Conservation (phyloP, 2,797 vertebrate species). For the Enteromius viviparus region DNA sequence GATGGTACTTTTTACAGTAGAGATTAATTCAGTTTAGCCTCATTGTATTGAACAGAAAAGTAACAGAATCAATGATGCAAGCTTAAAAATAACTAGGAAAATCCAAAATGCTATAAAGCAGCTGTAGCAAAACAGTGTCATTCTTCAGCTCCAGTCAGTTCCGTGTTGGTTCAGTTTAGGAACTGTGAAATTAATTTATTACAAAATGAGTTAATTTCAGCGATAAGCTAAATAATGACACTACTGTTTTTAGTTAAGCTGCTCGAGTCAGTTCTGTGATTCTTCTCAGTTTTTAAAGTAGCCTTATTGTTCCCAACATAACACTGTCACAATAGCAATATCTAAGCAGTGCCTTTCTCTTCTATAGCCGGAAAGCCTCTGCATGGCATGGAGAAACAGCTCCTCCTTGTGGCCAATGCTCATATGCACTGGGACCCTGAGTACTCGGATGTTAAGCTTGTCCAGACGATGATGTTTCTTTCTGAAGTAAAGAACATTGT, state of each 20-base stretch:
- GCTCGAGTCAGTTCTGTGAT: neutral
- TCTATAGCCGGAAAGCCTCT: constrained; percentile 88
- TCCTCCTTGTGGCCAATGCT: constrained; percentile 94
- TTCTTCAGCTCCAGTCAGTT: neutral
- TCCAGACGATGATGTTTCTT: constrained; percentile 99
- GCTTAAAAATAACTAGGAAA: neutral
- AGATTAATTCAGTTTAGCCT: neutral
- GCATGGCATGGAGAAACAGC: constrained; percentile 92
- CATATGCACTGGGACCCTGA: constrained; percentile 99
- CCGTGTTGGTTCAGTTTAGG: neutral
- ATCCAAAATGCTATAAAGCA: neutral
- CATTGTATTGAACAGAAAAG: neutral
- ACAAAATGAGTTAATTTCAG: neutral
- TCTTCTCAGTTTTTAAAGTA: neutral
- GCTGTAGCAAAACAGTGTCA: neutral
- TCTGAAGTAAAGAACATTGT: constrained; percentile 98
- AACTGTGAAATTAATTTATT: neutral
- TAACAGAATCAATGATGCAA: neutral
- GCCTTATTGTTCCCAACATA: neutral
- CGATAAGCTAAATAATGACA: too few species aligned
- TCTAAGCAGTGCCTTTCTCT: neutral
- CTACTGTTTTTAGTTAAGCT: too few species aligned
- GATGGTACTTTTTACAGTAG: neutral
- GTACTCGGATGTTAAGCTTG: constrained; percentile 95
- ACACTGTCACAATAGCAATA: neutral